Evolutionary conservation across 2,113 vertebrate genomes (phyloP), one percentile per base, ranked within the genome.

Genomic region (Heterocephalus glaber): DNA sequence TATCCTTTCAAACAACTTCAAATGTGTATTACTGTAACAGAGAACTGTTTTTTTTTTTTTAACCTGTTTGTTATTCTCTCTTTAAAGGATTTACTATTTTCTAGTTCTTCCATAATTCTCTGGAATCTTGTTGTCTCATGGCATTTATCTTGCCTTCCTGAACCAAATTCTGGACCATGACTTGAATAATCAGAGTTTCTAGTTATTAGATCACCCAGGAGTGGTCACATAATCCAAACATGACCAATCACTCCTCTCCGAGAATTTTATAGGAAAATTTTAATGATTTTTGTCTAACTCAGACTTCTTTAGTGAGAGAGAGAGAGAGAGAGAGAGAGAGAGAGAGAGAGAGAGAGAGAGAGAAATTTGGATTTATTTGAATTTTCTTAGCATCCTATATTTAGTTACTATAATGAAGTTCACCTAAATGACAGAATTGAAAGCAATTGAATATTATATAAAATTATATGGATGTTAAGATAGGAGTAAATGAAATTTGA

Each of bases 391-490:
- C 81, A 82, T 2, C 9, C 28, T n/a, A 89, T 90, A 80, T 95
- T 90, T 70, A 60, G 38, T 90, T 35, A 81, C 52, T 90, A 7
- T 38, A 93, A 95, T 96, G 58, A 77, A 94, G 7, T 35, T 86
- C 33, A 81, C n/a, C 28, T 94, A 85, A 94, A 84, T 38, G 47
- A 90, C 79, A 3, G 7, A 81, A 93, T 49, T 38, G 49, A 47
- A 92, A 85, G 44, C 44, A 95, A 89, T 47, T 80, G 52, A 70
- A 85, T 82, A 93, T 95, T 92, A 94, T 77, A 4, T 77, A 94
- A 80, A 97, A 81, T 92, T 94, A 86, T 63, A 70, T n/a, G 63
- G 41, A 81, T 65, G 35, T 66, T 60, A 92, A 91, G 35, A 72
- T 56, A 76, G 63, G 49, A 24, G 52, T 85, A 91, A 83, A 95